Conservation (phyloP, 1,140 invertebrate genomes). For the Diprion similis region DNA sequence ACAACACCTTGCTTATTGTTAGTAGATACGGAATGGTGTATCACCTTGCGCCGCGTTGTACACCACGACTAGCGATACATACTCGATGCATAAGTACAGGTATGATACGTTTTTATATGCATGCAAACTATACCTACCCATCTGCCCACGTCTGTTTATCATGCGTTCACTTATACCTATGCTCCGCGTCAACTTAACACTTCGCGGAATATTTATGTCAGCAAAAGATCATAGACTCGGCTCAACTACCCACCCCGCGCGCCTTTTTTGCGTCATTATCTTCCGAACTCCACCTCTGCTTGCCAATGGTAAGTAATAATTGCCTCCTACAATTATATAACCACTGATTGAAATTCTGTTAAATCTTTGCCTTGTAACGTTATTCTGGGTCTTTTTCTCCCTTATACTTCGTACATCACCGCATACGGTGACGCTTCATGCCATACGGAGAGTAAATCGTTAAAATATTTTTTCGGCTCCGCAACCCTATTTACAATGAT, state of each 20-base stretch:
- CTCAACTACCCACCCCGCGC: not conserved
- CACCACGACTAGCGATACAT: not conserved
- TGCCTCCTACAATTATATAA: no score
- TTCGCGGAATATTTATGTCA: slow-evolving; percentile 36
- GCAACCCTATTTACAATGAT: no score
- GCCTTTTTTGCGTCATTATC: not conserved
- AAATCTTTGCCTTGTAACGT: no score
- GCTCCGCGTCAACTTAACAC: slow-evolving; percentile 25
- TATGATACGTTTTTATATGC: not conserved
- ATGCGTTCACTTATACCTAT: not conserved
- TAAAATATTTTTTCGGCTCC: no score
- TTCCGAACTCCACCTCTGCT: not conserved
- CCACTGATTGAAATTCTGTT: no score
- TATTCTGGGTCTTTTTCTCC: no score
- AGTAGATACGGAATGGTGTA: no score
- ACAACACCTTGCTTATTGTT: not conserved
- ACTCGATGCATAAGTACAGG: not conserved
- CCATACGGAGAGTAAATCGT: no score
- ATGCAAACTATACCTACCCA: no score
- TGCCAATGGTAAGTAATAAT: not conserved
- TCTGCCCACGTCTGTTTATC: not conserved
- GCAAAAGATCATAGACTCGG: slow-evolving; percentile 26
- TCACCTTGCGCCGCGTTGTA: not conserved
- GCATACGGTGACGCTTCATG: no score
- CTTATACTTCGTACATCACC: no score